phyloP scores from a whole-genome alignment of 1,140 invertebrate species.

The Penaeus vannamei region DNA sequence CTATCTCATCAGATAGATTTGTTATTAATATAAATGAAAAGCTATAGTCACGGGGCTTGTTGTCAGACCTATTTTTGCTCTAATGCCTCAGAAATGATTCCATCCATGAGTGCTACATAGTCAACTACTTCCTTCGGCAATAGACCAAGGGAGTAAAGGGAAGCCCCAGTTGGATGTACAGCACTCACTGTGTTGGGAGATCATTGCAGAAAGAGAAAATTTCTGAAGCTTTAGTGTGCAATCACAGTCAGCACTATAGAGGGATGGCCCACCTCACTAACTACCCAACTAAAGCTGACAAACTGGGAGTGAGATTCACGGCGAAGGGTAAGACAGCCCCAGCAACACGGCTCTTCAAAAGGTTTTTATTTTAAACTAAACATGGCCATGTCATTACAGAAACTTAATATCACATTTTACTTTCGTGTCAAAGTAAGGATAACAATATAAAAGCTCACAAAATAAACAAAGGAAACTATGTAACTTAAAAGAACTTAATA shows the following conservation, averaged over 20 bases:
- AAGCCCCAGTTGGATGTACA: too few species aligned
- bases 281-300: conserved; percentile 21
- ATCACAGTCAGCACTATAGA: too few species aligned
- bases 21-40: background rate
- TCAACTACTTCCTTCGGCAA: too few species aligned
- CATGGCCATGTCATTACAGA: conserved; percentile 22
- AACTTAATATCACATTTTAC: conserved; percentile 36
- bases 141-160: too few species aligned
- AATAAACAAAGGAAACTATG: background rate
- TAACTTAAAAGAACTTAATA: background rate
- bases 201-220: too few species aligned
- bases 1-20: background rate
- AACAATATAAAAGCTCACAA: background rate
- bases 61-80: too few species aligned
- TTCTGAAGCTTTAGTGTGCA: too few species aligned
- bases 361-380: conserved; percentile 15
- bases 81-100: too few species aligned
- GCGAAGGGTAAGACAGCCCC: conserved; percentile 23
- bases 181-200: too few species aligned
- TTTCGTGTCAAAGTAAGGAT: background rate
- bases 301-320: conserved; percentile 1
- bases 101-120: too few species aligned
- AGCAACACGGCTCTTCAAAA: conserved; percentile 21
- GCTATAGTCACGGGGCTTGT: too few species aligned
- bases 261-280: too few species aligned